Conservation (phyloP, 1,140 invertebrate genomes). For the Pteromalus puparum region DNA sequence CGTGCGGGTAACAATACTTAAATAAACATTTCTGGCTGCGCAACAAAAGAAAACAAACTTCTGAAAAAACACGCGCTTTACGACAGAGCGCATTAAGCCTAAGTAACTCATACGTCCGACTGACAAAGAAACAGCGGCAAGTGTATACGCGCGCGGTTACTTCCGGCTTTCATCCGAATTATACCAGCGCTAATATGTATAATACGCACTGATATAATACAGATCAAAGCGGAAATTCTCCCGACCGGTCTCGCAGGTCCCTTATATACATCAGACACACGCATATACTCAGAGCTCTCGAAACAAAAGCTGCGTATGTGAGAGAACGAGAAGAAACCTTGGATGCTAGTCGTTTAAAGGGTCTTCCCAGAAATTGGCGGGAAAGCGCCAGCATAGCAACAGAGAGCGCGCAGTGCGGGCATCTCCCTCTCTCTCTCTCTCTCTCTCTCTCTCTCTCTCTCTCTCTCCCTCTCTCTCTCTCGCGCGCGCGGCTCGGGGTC, state of each 20-base stretch:
- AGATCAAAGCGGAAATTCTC: constrained; percentile 13
- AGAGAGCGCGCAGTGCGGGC: neutral
- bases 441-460: neutral
- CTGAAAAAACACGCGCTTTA: no score
- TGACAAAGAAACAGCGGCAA: neutral
- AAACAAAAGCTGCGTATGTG: constrained; percentile 35
- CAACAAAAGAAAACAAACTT: neutral
- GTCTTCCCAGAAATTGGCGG: constrained; percentile 50
- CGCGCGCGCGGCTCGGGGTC: neutral
- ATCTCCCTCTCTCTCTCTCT: neutral
- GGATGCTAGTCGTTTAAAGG: constrained; percentile 48
- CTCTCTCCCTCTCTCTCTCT: no score
- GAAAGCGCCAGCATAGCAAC: constrained; percentile 32
- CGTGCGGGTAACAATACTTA: no score
- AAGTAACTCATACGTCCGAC: neutral
- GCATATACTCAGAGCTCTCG: neutral
- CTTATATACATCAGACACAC: neutral
- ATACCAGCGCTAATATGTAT: neutral
- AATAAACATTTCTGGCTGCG: neutral
- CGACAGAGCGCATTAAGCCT: neutral
- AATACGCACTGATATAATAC: neutral
- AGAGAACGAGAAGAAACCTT: constrained; percentile 10
- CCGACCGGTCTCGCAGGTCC: neutral
- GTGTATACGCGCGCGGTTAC: neutral
- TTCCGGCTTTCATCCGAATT: constrained; percentile 24